Conservation (phyloP, 2,888 invertebrate genomes). For the Lasioglossum figueresi region DNA sequence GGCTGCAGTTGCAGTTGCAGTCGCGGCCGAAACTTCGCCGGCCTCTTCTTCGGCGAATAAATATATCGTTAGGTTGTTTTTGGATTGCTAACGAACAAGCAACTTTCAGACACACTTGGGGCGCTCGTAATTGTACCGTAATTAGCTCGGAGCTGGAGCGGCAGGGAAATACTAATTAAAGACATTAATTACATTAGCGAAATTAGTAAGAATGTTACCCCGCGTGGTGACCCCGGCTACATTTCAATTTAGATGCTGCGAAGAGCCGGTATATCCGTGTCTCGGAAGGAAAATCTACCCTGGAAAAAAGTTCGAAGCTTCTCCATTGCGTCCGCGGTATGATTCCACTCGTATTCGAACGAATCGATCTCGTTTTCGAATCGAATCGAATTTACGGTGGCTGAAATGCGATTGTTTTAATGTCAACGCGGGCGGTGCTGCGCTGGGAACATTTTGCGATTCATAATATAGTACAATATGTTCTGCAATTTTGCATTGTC, state of each 20-base stretch:
- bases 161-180: neutral
- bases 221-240: neutral
- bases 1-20: neutral
- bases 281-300: neutral
- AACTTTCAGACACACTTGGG: neutral
- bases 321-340: too few species aligned
- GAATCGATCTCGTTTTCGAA: neutral
- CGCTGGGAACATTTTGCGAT: too few species aligned
- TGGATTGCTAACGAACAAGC: neutral
- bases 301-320: neutral
- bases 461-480: too few species aligned
- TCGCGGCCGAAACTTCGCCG: neutral
- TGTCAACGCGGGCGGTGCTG: neutral
- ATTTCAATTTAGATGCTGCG: neutral
- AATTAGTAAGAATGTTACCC: neutral
- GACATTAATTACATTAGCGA: slow-evolving; percentile 5
- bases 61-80: slow-evolving; percentile 15
- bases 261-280: neutral
- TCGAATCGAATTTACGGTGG: neutral
- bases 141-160: neutral
- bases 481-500: neutral
- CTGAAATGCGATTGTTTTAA: neutral
- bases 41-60: neutral
- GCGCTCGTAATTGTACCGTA: neutral
- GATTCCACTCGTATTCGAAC: neutral